These are phyloP conservation scores for Lottia gigantea DNA, from an alignment of 2,888 invertebrate genomes.

Conservation along the genomic window DNA sequence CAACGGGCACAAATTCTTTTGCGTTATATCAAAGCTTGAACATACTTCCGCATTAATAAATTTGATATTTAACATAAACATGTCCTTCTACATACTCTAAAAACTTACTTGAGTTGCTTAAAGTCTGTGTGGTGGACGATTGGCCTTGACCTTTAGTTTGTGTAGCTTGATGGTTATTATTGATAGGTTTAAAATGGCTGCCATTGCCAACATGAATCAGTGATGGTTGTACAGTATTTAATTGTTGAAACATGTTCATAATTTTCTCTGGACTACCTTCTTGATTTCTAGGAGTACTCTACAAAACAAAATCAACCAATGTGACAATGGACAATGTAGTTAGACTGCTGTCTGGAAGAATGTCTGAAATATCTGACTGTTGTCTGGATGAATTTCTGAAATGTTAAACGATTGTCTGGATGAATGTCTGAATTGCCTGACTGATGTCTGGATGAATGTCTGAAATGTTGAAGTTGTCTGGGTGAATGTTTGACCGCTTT, in stretches of 20 bases:
- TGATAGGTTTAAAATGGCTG: conserved; percentile 1
- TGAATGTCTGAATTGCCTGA: neutral
- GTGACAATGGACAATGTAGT: too few relatives aligned
- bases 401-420: neutral
- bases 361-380: conserved; percentile 5
- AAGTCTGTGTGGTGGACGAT: neutral
- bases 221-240: conserved; percentile 28
- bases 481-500: too few relatives aligned
- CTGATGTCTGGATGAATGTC: neutral
- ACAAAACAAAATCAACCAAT: too few relatives aligned
- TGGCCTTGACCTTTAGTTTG: conserved; percentile 7
- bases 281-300: conserved; percentile 24
- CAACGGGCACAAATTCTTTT: too few relatives aligned
- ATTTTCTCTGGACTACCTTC: conserved; percentile 56
- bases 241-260: conserved; percentile 43
- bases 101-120: too few relatives aligned
- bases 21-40: too few relatives aligned
- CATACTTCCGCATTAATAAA: too few relatives aligned
- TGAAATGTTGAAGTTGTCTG: too few relatives aligned
- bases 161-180: neutral
- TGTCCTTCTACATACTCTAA: too few relatives aligned
- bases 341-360: neutral
- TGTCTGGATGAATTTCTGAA: neutral
- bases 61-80: too few relatives aligned
- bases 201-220: neutral